Base-by-base conservation (phyloP, 64 coral and sea anemone genomes). In the Montipora sp. region DNA sequence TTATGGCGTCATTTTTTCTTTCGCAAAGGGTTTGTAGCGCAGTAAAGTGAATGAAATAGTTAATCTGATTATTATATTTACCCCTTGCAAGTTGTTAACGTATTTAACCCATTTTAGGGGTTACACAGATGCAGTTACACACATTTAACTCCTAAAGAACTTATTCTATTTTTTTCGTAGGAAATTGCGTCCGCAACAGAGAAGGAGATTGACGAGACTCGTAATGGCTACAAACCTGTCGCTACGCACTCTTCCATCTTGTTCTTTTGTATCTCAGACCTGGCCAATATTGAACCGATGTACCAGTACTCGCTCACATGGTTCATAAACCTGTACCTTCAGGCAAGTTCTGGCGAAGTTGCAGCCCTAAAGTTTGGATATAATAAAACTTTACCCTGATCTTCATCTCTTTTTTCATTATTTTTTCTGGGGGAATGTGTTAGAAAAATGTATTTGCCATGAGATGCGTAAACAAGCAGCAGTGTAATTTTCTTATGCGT, bases 251-350 rank as follows among this genome's bases (percentile, higher is more conserved):
- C 96, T 5, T 98, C 96, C 3, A 94, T 98, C 51, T 75, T 98
- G 83, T 98, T 98, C 74, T 98, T 98, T 75, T 99, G 98, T 59
- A 96, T 96, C 92, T 99, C 98, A n/a, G 98, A 99, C 63, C 77
- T 99, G 49, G 98, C 98, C 53, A 99, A 94, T 51, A 99, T 99
- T 87, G 98, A 99, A 86, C 98, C 98, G 7, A 99, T 99, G 98
- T 99, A 99, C 75, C 98, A 99, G 65, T 99, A 99, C 74, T 99
- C 98, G 2, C 89, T 99, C 4, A 94, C 92, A 7, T 99, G 98
- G 98, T 99, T 99, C 47, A 99, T 99, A 19, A 99, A 99, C 48
- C 77, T 99, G 8, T 99, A 99, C 75, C 89, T 99, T 16, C 98
- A 99, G 94, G 98, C 96, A 84, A 71, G 69, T 1, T 13, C 13